phyloP scores from a whole-genome alignment of 1,140 invertebrate species.

The Conus betulinus region DNA sequence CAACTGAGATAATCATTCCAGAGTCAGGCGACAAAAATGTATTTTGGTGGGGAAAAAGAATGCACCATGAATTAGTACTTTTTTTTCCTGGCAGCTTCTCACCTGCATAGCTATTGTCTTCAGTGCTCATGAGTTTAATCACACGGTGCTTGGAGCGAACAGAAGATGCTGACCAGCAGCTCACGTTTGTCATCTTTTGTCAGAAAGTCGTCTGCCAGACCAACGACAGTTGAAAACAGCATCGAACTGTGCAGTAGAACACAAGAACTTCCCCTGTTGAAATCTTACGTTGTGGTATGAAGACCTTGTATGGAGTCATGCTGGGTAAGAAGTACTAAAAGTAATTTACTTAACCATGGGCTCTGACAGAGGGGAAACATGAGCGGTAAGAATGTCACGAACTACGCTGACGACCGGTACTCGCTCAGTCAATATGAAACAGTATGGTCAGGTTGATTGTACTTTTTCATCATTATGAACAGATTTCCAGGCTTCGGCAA shows the following conservation, averaged over 20 bases:
- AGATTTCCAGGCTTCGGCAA: too few relatives aligned
- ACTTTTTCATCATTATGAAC: too few relatives aligned
- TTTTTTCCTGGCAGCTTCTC: neutral
- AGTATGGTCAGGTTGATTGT: too few relatives aligned
- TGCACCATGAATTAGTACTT: neutral
- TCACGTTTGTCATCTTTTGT: neutral
- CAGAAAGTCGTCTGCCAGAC: neutral
- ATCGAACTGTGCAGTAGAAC: neutral
- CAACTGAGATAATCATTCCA: neutral
- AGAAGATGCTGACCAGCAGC: neutral
- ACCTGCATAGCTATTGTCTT: neutral
- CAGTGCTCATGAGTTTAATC: neutral
- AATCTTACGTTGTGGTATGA: neutral
- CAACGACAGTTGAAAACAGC: neutral
- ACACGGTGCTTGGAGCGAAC: neutral
- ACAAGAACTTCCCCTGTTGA: neutral
- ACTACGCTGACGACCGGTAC: too few relatives aligned
- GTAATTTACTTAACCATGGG: neutral
- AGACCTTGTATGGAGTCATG: neutral
- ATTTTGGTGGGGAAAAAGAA: neutral
- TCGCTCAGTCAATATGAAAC: too few relatives aligned
- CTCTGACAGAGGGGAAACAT: neutral
- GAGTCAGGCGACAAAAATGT: neutral
- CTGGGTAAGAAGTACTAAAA: neutral
- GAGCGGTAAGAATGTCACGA: neutral